Base-by-base conservation (phyloP, 2,888 invertebrate species). In the Ennomos fuscantarius region DNA sequence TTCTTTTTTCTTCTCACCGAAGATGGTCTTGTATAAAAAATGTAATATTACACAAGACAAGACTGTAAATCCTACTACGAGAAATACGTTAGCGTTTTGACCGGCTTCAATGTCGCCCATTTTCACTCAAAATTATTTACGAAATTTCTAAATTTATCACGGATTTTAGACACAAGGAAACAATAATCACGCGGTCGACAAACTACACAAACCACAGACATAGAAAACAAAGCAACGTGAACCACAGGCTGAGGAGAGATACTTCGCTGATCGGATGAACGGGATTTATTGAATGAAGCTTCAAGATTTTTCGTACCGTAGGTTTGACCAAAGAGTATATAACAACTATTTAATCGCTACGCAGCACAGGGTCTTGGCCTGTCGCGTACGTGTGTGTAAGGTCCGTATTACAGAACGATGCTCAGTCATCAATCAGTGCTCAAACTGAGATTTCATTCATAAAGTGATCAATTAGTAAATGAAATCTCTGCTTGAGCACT, bases 81-180 rank as follows among this genome's bases (percentile, higher is more conserved):
- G 68, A 70, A 84, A 77, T 65, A 78, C 68, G 68, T 86, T 84
- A 60, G 73, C 66, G 70, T 74, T 81, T 65, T 76, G 72, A 82
- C 85, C 85, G 86, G 86, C 84, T 79, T 81, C 74, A 72, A 76
- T 76, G 60, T 87, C 86, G 73, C 82, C 85, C 87, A 89, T 89
- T 89, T 89, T 90, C 87, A 90, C 87, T 81, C 70, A 89, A 73
- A 76, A 86, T 68, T 83, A 66, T 76, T 70, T 67, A 76, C 73
- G 69, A 77, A 74, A 76, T 66, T 56, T 56, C 67, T 49, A 66
- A 62, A 59, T 61, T 64, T 37, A 39, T 60, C 63, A 65, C 68
- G 68, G 66, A 73, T 66, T 69, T 66, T 55, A 54, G 57, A 70
- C 60, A 68, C 76, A 72, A 79, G 72, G 76, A 75, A 69, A 67